Evolutionary conservation across 1,140 invertebrate species (phyloP), one percentile per base, ranked within the genome.

Genomic region (Nixonia krombeini): DNA sequence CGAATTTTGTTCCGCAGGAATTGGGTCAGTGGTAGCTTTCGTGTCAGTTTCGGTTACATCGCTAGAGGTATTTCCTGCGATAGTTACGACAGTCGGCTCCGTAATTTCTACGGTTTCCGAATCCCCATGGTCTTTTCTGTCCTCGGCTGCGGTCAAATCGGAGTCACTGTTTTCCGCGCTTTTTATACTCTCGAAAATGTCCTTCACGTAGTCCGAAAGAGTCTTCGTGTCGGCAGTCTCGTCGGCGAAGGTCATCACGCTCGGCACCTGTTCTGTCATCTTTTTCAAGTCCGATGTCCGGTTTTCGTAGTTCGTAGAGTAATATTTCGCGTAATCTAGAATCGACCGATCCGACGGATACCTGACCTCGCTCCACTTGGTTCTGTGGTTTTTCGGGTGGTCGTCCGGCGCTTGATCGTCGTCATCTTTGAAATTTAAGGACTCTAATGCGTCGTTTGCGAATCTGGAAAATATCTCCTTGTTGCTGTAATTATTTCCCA

Each of bases 131-230:
- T n/a, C 3, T 72, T 45, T 77, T 66, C 4, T 16, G 35, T n/a
- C n/a, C n/a, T n/a, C n/a, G n/a, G n/a, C n/a, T n/a, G n/a, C n/a
- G n/a, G n/a, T n/a, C n/a, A n/a, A n/a, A n/a, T n/a, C n/a, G n/a
- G n/a, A n/a, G n/a, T n/a, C n/a, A n/a, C n/a, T n/a, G n/a, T 21
- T 21, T 21, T 21, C 21, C 2, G 21, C 78, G 23, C 70, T 80
- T 37, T 85, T 83, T 49, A 85, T 82, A 2, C 74, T 82, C 16
- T 84, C 80, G 21, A 85, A 85, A 46, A 85, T 82, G 4, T 80
- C 83, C 29, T 83, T 76, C 0, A 85, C 82, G 31, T 85, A 85
- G 16, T 83, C 83, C 0, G 82, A 80, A 0, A 83, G 61, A 0
- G 66, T 74, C 28, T 78, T 73, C 2, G 73, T 75, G 6, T 63